Percentiles rank a stretch among this genome's conserved stretches.
phyloP scores from a whole-genome alignment of 2,113 vertebrate species.

The Chascanopsetta lugubris region DNA sequence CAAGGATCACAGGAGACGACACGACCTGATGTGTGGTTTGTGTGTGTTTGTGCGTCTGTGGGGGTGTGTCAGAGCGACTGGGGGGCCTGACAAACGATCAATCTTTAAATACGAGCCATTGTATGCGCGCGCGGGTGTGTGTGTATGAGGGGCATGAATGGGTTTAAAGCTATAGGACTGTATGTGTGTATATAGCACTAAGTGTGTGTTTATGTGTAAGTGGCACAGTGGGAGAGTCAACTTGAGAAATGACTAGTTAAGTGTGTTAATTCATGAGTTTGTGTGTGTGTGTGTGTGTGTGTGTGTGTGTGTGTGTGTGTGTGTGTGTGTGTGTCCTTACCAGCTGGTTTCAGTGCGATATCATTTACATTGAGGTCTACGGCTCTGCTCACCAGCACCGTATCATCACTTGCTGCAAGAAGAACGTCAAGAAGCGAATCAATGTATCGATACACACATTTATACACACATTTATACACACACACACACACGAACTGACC shows the following conservation, averaged over 20 bases:
- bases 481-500: conserved; percentile 75
- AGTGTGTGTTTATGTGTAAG: conserved; percentile 34
- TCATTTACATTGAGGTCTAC: conserved; percentile 86
- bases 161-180: conserved; percentile 3
- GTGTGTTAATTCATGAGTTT: conserved; percentile 14
- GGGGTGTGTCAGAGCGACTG: conserved; percentile 3
- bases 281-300: conserved; percentile 16
- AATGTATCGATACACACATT: background rate
- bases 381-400: conserved; percentile 92
- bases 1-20: conserved; percentile 58
- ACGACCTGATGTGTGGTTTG: conserved; percentile 67
- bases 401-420: conserved; percentile 81
- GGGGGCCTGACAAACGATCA: conserved; percentile 41
- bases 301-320: background rate
- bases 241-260: conserved; percentile 9
- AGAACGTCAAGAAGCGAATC: conserved; percentile 8
- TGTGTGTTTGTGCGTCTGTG: background rate
- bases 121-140: background rate
- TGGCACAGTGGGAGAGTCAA: conserved; percentile 6
- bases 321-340: conserved; percentile 72
- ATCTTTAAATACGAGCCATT: conserved; percentile 33
- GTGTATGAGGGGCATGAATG: conserved; percentile 16
- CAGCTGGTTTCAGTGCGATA: conserved; percentile 90
- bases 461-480: background rate
- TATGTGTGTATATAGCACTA: conserved; percentile 1